Percentiles rank a stretch among this genome's conserved stretches.
These are phyloP conservation scores for Amblyjoppa fuscipennis DNA, from an alignment of 2,888 invertebrate genomes.

Conservation along the genomic window DNA sequence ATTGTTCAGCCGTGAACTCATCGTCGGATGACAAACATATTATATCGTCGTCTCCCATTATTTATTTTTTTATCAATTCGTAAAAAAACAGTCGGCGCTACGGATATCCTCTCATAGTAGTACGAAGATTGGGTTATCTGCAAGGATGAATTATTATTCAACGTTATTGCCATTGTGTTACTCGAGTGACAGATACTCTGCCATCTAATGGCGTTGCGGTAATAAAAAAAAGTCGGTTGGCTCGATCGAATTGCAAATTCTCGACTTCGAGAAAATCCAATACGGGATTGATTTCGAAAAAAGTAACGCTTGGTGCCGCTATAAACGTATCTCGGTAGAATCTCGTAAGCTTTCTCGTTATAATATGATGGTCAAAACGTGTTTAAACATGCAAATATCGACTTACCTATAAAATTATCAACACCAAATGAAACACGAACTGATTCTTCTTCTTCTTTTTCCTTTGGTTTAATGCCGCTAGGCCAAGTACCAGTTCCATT, in stretches of 20 bases:
- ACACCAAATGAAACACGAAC: neutral
- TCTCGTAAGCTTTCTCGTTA: neutral
- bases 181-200: neutral
- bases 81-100: neutral
- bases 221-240: neutral
- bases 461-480: too few species aligned
- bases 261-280: neutral
- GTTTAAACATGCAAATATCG: neutral
- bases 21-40: conserved; percentile 78
- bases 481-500: too few species aligned
- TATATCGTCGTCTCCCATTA: conserved; percentile 69
- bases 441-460: neutral
- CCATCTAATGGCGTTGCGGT: conserved; percentile 14
- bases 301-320: neutral
- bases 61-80: conserved; percentile 2
- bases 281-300: neutral
- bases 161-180: neutral
- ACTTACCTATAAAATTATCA: neutral
- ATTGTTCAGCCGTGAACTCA: conserved; percentile 49
- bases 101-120: neutral
- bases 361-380: neutral
- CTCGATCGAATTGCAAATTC: neutral
- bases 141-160: neutral
- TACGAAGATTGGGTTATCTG: neutral
- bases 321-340: neutral